Evolutionary conservation across 2,113 vertebrate genomes (phyloP).

Genomic region (Psammodynastes pulverulentus): DNA sequence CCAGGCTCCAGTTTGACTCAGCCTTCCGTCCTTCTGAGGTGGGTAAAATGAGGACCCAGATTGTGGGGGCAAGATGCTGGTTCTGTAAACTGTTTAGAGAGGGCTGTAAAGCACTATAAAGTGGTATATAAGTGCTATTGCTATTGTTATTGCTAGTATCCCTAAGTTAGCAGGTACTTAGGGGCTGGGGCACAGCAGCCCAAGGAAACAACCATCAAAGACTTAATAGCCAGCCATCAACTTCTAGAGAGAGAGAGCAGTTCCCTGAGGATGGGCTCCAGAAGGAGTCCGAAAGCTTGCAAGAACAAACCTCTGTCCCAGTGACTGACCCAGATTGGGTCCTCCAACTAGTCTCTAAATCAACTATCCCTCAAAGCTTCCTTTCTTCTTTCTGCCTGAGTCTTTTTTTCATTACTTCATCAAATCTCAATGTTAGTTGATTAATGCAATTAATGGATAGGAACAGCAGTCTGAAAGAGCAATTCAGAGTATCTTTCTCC

Average conservation of each 20-base stretch:
- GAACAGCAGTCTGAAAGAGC: neutral
- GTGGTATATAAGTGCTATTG: too few relatives aligned
- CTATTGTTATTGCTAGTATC: too few relatives aligned
- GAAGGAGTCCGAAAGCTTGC: neutral
- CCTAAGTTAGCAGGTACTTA: neutral
- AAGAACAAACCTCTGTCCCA: neutral
- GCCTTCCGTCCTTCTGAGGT: too few relatives aligned
- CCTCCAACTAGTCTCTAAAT: neutral
- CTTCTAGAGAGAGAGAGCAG: too few relatives aligned
- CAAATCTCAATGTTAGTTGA: neutral
- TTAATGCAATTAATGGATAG: neutral
- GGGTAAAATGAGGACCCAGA: too few relatives aligned
- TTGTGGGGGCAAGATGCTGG: too few relatives aligned
- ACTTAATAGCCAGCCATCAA: neutral
- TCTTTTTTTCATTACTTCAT: neutral
- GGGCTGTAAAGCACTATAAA: too few relatives aligned
- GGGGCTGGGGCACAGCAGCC: neutral
- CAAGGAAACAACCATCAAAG: neutral
- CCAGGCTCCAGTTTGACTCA: too few relatives aligned
- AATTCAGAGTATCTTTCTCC: neutral
- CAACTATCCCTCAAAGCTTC: neutral
- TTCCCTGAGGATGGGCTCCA: neutral
- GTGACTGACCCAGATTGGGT: neutral
- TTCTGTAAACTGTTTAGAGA: too few relatives aligned
- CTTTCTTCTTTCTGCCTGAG: neutral